phyloP scores from a whole-genome alignment of 2,888 invertebrate genomes.

The Linnaemya vulpina region DNA sequence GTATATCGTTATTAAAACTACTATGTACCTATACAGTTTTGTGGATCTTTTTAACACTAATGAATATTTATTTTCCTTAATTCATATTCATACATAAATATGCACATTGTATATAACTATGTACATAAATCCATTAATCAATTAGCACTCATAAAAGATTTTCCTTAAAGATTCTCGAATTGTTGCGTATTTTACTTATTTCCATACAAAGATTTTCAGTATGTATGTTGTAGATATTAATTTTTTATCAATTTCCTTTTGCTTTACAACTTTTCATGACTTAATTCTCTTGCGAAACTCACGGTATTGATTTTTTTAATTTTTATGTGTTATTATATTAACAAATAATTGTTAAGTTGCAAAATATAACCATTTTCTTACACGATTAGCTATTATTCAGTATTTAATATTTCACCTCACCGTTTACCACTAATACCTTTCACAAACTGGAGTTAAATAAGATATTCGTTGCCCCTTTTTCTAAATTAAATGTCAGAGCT shows the following conservation, averaged over 20 bases:
- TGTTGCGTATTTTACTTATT: constrained; percentile 10
- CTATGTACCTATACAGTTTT: background rate
- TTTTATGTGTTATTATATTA: constrained; percentile 1
- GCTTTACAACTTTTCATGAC: constrained; percentile 30
- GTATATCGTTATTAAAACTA: background rate
- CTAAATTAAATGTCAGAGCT: constrained; percentile 17
- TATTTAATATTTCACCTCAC: constrained; percentile 22
- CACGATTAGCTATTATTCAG: constrained; percentile 16
- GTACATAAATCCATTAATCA: background rate
- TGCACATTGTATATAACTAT: background rate
- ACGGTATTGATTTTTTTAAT: constrained; percentile 54
- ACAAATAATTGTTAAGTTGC: constrained; percentile 13
- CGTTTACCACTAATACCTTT: constrained; percentile 42
- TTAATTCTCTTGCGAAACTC: constrained; percentile 13
- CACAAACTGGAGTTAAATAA: constrained; percentile 50
- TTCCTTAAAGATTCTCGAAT: constrained; percentile 1
- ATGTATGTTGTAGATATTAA: constrained; percentile 2
- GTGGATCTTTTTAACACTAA: too few species aligned
- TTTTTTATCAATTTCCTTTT: constrained; percentile 30
- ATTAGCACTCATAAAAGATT: constrained; percentile 18
- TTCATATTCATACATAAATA: background rate
- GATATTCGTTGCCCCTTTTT: constrained; percentile 46
- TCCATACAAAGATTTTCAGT: background rate
- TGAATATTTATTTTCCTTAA: too few species aligned
- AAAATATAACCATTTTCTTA: constrained; percentile 27